Percentiles rank a stretch among this genome's conserved stretches.
These are phyloP conservation scores for Lepidocyrtoides sp. DNA, from an alignment of 2,888 invertebrate genomes.

Conservation along the genomic window DNA sequence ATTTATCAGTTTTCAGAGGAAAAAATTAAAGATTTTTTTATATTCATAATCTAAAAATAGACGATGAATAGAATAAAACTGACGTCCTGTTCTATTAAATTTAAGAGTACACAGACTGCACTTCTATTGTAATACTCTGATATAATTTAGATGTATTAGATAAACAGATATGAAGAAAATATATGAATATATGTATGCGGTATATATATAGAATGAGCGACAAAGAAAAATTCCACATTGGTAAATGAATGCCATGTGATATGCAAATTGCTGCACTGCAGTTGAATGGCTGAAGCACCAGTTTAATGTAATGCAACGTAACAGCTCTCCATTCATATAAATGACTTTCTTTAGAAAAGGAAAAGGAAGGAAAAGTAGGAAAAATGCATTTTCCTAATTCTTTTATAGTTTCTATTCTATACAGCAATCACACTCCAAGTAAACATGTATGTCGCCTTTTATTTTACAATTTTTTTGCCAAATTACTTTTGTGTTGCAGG, in stretches of 20 bases:
- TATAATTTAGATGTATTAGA: too few relatives aligned
- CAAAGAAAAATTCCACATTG: background rate
- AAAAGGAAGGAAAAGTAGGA: too few relatives aligned
- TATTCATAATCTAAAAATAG: background rate
- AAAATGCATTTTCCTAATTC: background rate
- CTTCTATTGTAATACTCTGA: background rate
- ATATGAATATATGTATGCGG: background rate
- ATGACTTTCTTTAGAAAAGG: background rate
- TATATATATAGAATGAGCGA: background rate
- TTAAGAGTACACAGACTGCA: background rate
- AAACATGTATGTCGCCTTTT: background rate
- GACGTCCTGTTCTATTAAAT: background rate
- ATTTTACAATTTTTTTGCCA: conserved; percentile 2
- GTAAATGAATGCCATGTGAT: background rate
- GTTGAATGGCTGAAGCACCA: background rate
- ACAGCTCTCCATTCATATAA: conserved; percentile 20
- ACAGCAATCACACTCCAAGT: background rate
- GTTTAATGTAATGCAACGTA: conserved; percentile 2
- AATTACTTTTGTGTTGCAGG: background rate
- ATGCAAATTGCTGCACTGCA: conserved; percentile 21
- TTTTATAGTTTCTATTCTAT: background rate
- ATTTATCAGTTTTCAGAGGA: background rate
- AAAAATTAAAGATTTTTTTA: background rate
- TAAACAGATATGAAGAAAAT: too few relatives aligned
- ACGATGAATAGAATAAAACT: background rate